phyloP scores from a whole-genome alignment of 1,140 invertebrate species.

The Lasioglossum albipes region DNA sequence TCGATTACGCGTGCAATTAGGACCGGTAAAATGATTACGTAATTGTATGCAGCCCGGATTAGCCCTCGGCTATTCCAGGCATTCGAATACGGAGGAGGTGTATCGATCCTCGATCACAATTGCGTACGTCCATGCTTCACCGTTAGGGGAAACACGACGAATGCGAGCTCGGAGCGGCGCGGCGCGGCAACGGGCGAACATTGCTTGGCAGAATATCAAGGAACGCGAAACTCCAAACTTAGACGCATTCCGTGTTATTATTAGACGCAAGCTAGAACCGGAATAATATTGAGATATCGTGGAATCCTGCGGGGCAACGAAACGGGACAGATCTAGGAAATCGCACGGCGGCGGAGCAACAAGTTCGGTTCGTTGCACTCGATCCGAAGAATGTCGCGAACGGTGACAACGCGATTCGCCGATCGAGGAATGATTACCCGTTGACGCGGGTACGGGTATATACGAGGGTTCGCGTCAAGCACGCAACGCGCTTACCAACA shows the following conservation, averaged over 20 bases:
- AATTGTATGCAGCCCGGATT: background rate
- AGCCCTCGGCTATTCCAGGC: background rate
- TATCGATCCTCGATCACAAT: background rate
- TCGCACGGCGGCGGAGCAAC: background rate
- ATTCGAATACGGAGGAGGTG: background rate
- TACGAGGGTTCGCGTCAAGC: background rate
- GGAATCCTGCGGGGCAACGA: background rate
- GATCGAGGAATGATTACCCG: conserved; percentile 1
- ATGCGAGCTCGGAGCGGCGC: background rate
- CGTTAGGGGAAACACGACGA: background rate
- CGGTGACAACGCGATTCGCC: background rate
- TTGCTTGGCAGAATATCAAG: conserved; percentile 23
- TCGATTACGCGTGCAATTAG: background rate
- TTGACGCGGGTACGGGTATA: background rate
- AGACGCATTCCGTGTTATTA: conserved; percentile 33
- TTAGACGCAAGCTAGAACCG: background rate
- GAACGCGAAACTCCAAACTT: conserved; percentile 26
- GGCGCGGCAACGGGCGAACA: background rate
- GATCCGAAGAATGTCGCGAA: background rate
- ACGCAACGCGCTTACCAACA: conserved; percentile 6
- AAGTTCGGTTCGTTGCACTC: conserved; percentile 2
- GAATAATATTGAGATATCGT: conserved; percentile 1
- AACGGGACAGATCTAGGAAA: conserved; percentile 5
- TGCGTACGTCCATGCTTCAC: background rate
- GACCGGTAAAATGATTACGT: background rate